A percentile compares a stretch with the other conserved stretches of the same genome.
Conservation (phyloP, 2,797 vertebrate species). For the Enteromius thamalakanensis region DNA sequence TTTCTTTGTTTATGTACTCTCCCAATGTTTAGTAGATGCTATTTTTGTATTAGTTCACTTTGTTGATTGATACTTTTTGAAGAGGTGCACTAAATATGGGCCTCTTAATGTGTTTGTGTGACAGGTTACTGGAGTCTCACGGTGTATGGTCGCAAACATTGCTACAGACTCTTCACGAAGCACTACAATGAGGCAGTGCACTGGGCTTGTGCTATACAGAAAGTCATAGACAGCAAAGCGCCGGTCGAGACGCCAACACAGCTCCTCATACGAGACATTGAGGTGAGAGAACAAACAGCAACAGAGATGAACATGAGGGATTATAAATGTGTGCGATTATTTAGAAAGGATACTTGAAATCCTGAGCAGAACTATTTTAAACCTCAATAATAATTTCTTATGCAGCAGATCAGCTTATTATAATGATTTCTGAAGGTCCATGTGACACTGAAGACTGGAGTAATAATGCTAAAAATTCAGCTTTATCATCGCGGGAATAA, state of each 20-base stretch:
- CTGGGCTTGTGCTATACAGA: constrained; percentile 92
- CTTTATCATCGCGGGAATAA: neutral
- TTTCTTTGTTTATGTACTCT: neutral
- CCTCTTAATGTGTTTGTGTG: constrained; percentile 38
- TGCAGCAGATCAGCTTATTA: neutral
- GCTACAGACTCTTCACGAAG: constrained; percentile 88
- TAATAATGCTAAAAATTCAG: neutral
- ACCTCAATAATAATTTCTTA: neutral
- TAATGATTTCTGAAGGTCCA: neutral
- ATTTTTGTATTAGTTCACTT: neutral
- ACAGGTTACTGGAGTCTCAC: constrained; percentile 93
- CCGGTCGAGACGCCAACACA: constrained; percentile 94
- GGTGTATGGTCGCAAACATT: constrained; percentile 92
- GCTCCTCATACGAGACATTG: constrained; percentile 91
- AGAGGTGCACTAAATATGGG: neutral
- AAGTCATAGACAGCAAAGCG: constrained; percentile 91
- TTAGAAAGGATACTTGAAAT: neutral
- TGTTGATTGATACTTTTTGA: neutral
- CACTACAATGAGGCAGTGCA: constrained; percentile 91
- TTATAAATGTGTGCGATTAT: neutral
- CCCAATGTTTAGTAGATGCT: neutral
- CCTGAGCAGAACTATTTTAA: neutral
- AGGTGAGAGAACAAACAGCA: constrained; percentile 74
- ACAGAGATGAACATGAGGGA: neutral
- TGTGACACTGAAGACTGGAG: neutral